Base-by-base conservation (phyloP, 2,888 invertebrate genomes). In the Junonia oenone region DNA sequence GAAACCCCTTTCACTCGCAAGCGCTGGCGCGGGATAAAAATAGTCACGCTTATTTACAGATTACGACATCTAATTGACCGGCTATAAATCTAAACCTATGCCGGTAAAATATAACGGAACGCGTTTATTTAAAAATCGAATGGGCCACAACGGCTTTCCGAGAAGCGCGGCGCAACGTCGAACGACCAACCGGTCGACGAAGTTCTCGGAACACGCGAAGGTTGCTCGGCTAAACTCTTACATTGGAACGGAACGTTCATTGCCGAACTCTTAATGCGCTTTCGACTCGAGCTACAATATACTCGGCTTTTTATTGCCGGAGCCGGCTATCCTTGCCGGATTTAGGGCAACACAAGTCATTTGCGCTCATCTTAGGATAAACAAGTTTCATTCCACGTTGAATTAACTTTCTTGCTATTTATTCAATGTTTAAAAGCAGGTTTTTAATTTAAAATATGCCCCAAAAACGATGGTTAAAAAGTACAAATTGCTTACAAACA, bases 1-100 rank as follows among this genome's bases (percentile, higher is more conserved):
- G 81, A 76, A 83, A 83, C 72, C 82, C 83, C 83, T 85, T 85
- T 85, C 85, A 81, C 83, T 83, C 76, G 66, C 75, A 81, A 79
- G 69, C 75, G 67, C 66, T 73, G 71, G 73, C 65, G 72, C 59
- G 55, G 64, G 69, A 71, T 78, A 80, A 78, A 84, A 83, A 84
- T 83, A 86, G 78, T 73, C 61, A 68, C 68, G 72, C 74, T 78
- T 68, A 75, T 79, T 76, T 75, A 80, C 70, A 71, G 77, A 80
- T 83, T 79, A 80, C 81, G 78, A 80, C 75, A 63, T 71, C 73
- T 79, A 80, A 83, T 80, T 78, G 75, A 75, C 71, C 69, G 70
- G 61, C 72, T 73, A 78, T 81, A 81, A 83, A 81, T 82, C 74
- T 22, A 66, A 72, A 64, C 47, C 46, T 51, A 46, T 46, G 26